Conservation (phyloP, 2,797 vertebrate species). For the Amniataba percoides region DNA sequence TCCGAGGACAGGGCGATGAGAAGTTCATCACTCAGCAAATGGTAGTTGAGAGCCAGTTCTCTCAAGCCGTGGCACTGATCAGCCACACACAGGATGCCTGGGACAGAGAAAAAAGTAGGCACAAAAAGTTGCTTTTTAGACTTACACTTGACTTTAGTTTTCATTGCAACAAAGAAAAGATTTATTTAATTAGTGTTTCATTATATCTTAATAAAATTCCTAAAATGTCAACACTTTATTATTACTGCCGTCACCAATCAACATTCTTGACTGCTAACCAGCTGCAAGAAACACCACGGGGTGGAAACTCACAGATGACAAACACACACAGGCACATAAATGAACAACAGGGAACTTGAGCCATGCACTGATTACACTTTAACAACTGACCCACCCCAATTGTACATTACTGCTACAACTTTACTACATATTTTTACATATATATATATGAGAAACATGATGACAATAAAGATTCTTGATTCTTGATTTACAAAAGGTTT, state of each 20-base stretch:
- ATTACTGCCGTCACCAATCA: neutral
- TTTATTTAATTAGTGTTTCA: neutral
- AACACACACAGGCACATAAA: too few relatives aligned
- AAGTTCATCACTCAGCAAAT: constrained; percentile 94
- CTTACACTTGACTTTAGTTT: neutral
- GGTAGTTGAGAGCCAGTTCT: constrained; percentile 95
- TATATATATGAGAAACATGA: too few relatives aligned
- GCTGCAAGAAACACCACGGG: neutral
- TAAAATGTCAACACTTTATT: neutral
- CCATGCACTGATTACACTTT: too few relatives aligned
- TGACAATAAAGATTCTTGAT: too few relatives aligned
- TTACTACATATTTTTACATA: too few relatives aligned
- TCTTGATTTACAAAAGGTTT: too few relatives aligned
- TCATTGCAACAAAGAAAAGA: neutral
- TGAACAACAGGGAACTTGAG: too few relatives aligned
- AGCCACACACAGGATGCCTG: constrained; percentile 96
- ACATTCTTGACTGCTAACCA: neutral
- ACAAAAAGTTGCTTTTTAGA: neutral
- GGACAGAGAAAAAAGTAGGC: neutral
- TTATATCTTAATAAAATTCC: neutral
- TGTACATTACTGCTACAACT: too few relatives aligned
- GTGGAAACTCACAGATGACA: neutral
- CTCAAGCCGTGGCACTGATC: constrained; percentile 96
- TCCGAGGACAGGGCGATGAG: constrained; percentile 95
- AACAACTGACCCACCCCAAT: too few relatives aligned